Evolutionary conservation across 2,888 invertebrate genomes (phyloP).

Genomic region (Petrolisthes cinctipes): DNA sequence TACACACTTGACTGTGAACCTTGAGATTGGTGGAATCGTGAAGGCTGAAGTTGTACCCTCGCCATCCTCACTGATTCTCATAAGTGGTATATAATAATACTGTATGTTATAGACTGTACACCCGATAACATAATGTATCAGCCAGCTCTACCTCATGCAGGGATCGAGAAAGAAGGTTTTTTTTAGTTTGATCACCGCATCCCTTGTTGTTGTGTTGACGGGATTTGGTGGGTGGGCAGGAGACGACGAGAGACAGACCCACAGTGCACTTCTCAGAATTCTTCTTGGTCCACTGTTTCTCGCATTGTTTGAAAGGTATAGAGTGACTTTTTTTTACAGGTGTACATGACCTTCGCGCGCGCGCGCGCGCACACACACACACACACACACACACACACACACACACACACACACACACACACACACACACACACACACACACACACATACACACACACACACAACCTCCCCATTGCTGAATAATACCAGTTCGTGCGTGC

Average conservation of each 20-base stretch:
- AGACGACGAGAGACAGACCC: background rate
- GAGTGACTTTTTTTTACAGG: background rate
- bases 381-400: background rate
- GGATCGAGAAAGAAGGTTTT: background rate
- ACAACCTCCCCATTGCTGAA: background rate
- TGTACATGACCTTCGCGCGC: background rate
- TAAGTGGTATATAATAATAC: no score
- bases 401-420: background rate
- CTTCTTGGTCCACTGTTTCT: no score
- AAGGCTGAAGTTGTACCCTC: no score
- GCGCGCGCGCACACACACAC: background rate
- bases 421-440: background rate
- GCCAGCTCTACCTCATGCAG: no score
- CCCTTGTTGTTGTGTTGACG: background rate
- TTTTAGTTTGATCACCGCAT: background rate
- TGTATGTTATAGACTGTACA: no score
- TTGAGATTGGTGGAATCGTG: no score
- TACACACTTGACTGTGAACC: no score
- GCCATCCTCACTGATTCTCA: no score
- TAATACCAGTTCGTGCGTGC: background rate
- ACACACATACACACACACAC: background rate
- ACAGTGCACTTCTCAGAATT: background rate
- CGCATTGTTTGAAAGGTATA: no score
- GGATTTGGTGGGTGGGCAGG: background rate
- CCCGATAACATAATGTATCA: no score